A percentile compares a stretch with the other conserved stretches of the same genome.
Evolutionary conservation across 2,113 vertebrate genomes (phyloP).

Genomic region (Struthio camelus): DNA sequence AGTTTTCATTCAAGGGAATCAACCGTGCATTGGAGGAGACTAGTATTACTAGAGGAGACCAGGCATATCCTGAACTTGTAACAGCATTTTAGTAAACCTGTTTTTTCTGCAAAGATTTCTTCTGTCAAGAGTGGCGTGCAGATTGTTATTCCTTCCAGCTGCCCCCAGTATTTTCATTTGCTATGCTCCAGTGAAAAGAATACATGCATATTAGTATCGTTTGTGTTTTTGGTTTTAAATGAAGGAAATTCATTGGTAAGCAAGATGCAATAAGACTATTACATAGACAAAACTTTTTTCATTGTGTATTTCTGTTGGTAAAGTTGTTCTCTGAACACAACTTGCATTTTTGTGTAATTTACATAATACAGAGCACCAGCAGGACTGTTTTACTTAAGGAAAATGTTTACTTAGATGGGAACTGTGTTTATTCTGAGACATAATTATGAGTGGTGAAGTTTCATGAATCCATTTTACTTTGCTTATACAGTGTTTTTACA

Average conservation of each 20-base stretch:
- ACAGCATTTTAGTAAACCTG: not conserved
- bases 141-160: not conserved
- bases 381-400: not conserved
- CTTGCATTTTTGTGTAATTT: not conserved
- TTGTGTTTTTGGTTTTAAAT: not conserved
- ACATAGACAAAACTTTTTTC: not conserved
- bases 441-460: not conserved
- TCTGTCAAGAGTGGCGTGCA: not conserved
- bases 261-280: not conserved
- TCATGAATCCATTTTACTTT: not conserved
- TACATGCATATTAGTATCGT: rapidly evolving
- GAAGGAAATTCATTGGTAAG: not conserved
- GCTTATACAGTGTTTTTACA: not conserved
- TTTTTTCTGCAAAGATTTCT: not conserved
- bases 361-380: not conserved
- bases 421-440: slow-evolving; percentile 24
- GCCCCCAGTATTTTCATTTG: not conserved
- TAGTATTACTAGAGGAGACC: not conserved
- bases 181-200: not conserved
- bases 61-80: not conserved
- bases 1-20: not conserved
- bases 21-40: not conserved
- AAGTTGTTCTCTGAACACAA: not conserved
- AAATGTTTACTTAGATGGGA: not conserved
- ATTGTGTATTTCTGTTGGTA: not conserved